Conservation (phyloP, 2,113 vertebrate genomes). For the Aythya baeri region DNA sequence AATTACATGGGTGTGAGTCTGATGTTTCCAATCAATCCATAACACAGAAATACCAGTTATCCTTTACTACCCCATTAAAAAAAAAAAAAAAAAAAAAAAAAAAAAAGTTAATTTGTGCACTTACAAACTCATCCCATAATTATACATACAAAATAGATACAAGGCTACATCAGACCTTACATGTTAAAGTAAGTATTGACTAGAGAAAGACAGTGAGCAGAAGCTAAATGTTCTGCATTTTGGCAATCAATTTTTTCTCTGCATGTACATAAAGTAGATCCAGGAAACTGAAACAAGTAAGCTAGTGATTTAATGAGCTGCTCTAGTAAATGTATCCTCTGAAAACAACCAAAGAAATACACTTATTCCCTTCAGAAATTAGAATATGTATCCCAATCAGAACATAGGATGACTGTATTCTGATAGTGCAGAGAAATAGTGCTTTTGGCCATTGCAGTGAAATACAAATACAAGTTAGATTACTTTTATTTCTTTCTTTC, state of each 20-base stretch:
- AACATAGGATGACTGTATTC: background rate
- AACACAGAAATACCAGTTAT: background rate
- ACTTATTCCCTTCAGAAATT: background rate
- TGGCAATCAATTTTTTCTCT: background rate
- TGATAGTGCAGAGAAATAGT: background rate
- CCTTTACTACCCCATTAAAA: background rate
- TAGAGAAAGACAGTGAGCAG: background rate
- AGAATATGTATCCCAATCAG: background rate
- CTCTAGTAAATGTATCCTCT: background rate
- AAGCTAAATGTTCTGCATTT: background rate
- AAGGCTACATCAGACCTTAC: background rate
- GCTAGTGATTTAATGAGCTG: background rate
- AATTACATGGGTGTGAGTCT: fast-evolving
- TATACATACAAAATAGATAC: background rate
- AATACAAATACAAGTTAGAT: background rate
- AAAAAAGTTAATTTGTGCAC: background rate
- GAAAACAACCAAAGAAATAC: background rate
- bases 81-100: background rate
- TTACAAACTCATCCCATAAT: background rate
- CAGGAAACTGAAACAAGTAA: background rate
- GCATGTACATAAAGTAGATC: background rate
- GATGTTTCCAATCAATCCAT: background rate
- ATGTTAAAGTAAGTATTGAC: background rate
- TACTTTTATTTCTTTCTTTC: background rate
- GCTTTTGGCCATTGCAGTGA: background rate